Evolutionary conservation across 2,888 invertebrate genomes (phyloP), one percentile per base, ranked within the genome.

Genomic region (Rhagonycha lutea): DNA sequence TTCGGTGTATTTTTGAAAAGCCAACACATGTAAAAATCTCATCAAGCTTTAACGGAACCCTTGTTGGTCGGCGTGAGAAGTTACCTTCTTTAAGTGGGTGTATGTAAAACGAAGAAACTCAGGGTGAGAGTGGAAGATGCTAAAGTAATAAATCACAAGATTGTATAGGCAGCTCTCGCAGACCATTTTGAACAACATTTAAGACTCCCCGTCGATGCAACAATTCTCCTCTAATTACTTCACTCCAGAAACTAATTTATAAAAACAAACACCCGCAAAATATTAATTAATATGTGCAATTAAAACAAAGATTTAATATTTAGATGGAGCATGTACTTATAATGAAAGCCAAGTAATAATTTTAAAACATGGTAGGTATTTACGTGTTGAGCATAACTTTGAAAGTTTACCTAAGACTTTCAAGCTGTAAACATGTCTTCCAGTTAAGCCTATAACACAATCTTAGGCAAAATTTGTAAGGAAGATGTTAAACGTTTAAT

Each of bases 381-480:
- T 87, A 88, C 88, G 88, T 88, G 87, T 87, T 86, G 86, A 85
- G 88, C 87, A 88, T 88, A 87, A 87, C 86, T 87, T 87, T 85
- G 83, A 86, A 87, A 87, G 85, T 87, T 87, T 86, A 84, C 86
- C 86, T 88, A 87, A 88, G 86, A 85, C 86, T 85, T 83, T 81
- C 80, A 75, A 82, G 86, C 84, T 84, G 85, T 88, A 88, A 88
- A 88, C 85, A 87, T 87, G 87, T 86, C 88, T 83, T 81, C 82
- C 82, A 84, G 84, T 86, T 86, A 87, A 87, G 87, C 87, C 85
- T 82, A 77, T 32, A 73, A 83, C 85, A 81, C 84, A 86, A 84
- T 86, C 86, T 86, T 86, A 83, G 81, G 82, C 82, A 82, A 83
- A 83, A 83, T 83, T 83, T 82, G 79, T 82, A 80, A 80, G 72